phyloP scores from a whole-genome alignment of 2,113 vertebrate genomes.

The Aegotheles bennettii region DNA sequence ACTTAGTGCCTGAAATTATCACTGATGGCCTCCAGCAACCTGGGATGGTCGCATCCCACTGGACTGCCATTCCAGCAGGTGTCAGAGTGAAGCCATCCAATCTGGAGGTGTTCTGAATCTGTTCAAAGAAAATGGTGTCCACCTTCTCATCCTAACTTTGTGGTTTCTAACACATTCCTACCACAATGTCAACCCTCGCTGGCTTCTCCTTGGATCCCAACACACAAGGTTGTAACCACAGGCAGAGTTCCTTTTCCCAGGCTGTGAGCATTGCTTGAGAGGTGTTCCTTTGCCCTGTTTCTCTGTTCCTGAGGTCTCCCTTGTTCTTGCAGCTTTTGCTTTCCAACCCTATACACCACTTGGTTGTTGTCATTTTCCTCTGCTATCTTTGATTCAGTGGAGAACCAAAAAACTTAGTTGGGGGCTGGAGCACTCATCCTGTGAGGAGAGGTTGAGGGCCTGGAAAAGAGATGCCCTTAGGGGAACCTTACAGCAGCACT shows the following conservation, averaged over 20 bases:
- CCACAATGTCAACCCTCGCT: rapidly evolving
- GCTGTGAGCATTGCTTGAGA: neutral
- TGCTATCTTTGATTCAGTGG: neutral
- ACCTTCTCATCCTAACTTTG: neutral
- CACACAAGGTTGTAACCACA: neutral
- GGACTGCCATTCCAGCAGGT: neutral
- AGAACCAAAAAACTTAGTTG: neutral
- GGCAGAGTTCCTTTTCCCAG: neutral
- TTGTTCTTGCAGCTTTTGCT: neutral
- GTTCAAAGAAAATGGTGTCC: neutral
- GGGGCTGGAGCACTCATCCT: neutral
- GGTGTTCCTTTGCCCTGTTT: neutral
- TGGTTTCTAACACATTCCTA: neutral
- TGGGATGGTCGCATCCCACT: neutral
- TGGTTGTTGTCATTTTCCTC: neutral
- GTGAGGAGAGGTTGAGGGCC: neutral
- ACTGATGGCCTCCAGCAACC: neutral
- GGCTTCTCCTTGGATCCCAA: neutral
- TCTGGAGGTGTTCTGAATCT: neutral
- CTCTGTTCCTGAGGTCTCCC: neutral
- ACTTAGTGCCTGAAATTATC: neutral
- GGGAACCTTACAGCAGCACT: neutral
- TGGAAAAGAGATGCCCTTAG: neutral
- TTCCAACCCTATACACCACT: neutral
- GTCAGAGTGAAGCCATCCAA: neutral